These are phyloP conservation scores for Epirrita christyi DNA, from an alignment of 2,888 invertebrate genomes.

Conservation along the genomic window DNA sequence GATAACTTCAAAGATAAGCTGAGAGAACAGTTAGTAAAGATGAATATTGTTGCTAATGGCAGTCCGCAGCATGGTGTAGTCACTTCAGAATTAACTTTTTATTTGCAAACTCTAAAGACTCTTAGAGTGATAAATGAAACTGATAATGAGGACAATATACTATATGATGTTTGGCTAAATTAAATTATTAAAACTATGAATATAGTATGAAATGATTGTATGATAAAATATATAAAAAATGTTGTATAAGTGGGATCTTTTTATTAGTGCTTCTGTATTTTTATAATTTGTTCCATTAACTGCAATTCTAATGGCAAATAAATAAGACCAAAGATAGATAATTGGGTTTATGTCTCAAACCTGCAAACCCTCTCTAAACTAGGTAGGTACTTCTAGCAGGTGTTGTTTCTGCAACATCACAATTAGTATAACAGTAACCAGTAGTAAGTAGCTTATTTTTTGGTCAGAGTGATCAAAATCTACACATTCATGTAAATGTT, in stretches of 20 bases:
- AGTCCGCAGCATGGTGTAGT: constrained; percentile 98
- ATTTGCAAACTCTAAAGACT: constrained; percentile 93
- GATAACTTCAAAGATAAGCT: constrained; percentile 94
- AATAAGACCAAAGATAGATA: constrained; percentile 31
- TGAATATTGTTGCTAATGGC: constrained; percentile 97
- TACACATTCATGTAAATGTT: no score
- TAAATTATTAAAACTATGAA: constrained; percentile 51
- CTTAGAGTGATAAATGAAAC: constrained; percentile 90
- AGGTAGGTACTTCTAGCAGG: no score
- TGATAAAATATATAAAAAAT: constrained; percentile 18
- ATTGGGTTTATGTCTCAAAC: constrained; percentile 9
- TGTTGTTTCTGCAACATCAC: no score
- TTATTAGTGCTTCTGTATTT: constrained; percentile 30
- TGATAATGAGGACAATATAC: constrained; percentile 89
- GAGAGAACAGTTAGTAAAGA: constrained; percentile 91
- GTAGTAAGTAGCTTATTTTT: no score
- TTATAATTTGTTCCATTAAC: constrained; percentile 1
- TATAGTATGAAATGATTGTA: constrained; percentile 10
- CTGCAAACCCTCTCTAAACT: neutral
- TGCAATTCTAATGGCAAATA: constrained; percentile 8
- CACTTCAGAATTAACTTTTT: constrained; percentile 96
- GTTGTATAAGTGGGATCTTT: constrained; percentile 31
- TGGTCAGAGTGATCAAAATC: no score
- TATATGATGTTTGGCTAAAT: constrained; percentile 93
- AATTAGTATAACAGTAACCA: no score